Evolutionary conservation across 2,888 invertebrate species (phyloP).

Genomic region (Euclidia mi): DNA sequence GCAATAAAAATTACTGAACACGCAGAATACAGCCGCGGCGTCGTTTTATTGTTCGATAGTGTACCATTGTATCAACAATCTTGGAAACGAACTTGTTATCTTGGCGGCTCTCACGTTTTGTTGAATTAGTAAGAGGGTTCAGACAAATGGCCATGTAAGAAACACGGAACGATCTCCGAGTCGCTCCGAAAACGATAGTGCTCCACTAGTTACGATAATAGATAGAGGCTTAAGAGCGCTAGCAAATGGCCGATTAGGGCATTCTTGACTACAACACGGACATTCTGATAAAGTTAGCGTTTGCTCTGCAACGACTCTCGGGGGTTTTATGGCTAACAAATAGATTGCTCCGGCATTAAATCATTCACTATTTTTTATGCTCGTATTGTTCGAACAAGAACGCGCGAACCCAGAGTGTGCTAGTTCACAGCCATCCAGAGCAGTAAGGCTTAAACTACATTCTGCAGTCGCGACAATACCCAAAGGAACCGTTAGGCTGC

Average conservation of each 20-base stretch:
- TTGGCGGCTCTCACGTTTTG: slow-evolving; percentile 75
- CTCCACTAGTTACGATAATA: slow-evolving; percentile 85
- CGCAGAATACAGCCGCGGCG: slow-evolving; percentile 29
- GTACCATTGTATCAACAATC: slow-evolving; percentile 71
- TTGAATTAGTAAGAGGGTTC: slow-evolving; percentile 85
- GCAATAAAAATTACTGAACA: slow-evolving; percentile 49
- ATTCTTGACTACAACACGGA: slow-evolving; percentile 84
- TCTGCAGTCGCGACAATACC: slow-evolving; percentile 4
- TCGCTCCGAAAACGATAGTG: slow-evolving; percentile 82
- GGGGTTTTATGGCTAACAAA: slow-evolving; percentile 75
- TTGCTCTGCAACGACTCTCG: slow-evolving; percentile 79
- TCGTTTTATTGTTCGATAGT: slow-evolving; percentile 48
- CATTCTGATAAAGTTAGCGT: slow-evolving; percentile 85
- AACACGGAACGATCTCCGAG: slow-evolving; percentile 76
- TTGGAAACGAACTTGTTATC: slow-evolving; percentile 76
- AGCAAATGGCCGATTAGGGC: slow-evolving; percentile 85
- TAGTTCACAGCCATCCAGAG: neutral
- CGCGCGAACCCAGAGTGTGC: neutral
- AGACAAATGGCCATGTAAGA: slow-evolving; percentile 79
- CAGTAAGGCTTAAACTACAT: neutral
- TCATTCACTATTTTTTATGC: slow-evolving; percentile 63
- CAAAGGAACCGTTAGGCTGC: neutral
- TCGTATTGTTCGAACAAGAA: slow-evolving; percentile 12
- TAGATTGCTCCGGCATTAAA: slow-evolving; percentile 71
- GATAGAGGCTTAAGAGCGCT: slow-evolving; percentile 82